Base-by-base conservation (phyloP, 1,140 invertebrate genomes). In the Scaptomyza pallida region DNA sequence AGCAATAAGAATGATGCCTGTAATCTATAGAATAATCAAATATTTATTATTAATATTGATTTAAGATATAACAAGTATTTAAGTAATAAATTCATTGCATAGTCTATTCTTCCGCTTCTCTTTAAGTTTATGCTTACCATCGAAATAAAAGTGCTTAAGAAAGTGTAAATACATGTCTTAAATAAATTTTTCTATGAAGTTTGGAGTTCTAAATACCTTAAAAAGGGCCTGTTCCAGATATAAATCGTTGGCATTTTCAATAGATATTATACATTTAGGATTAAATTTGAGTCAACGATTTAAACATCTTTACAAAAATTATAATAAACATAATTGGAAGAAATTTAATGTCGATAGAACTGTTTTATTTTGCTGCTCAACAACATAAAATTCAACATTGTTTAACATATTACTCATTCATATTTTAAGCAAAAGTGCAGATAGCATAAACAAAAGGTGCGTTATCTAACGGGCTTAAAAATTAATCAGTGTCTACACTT, bases 1-100 rank as follows among this genome's bases (percentile, higher is more conserved):
- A 15, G 93, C 93, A 68, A 96, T 91, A 41, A 96, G 91, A 45
- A 95, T 93, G 72, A 95, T 94, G 30, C 95, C 95, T 48, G 94
- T 95, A 71, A 96, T 93, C 95, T 96, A 81, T 48, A 77, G 75
- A 68, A 37, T 63, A n/a, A 37, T n/a, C 65, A 62, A 26, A 26
- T 26, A 26, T 4, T 5, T 26, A 26, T 26, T 6, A 19, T n/a
- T n/a, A 23, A 41, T n/a, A 37, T n/a, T 23, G 1, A 21, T 15
- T 8, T 17, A 10, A 37, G n/a, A n/a, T n/a, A 61, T 15, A 40
- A 35, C 15, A 37, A 30, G 6, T 30, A 30, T n/a, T n/a, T n/a
- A n/a, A n/a, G n/a, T n/a, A n/a, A n/a, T n/a, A n/a, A n/a, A n/a
- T n/a, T n/a, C n/a, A n/a, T n/a, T n/a, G n/a, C n/a, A n/a, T n/a